Evolutionary conservation across 2,888 invertebrate species (phyloP).

Genomic region (Cacoxenus indagator): DNA sequence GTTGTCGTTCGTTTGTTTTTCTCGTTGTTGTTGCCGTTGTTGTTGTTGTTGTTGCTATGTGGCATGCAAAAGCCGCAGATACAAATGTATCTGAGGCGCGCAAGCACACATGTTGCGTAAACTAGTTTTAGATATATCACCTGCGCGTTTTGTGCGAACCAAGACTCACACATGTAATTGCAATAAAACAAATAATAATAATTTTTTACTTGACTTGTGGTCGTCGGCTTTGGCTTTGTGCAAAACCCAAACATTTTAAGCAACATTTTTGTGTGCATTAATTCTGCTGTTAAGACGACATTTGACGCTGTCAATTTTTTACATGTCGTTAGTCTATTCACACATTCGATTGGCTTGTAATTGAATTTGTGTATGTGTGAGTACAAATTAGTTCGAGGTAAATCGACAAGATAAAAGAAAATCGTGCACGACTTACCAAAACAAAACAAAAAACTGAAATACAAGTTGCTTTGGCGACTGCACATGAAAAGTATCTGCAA

Average conservation of each 20-base stretch:
- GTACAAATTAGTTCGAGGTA: no score
- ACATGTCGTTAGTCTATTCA: no score
- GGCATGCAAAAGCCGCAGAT: constrained; percentile 51
- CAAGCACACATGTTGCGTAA: constrained; percentile 57
- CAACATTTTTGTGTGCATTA: no score
- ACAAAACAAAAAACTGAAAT: background rate
- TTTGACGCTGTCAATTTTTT: no score
- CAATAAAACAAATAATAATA: background rate
- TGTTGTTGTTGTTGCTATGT: constrained; percentile 40
- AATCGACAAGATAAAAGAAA: no score
- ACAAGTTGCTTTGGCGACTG: background rate
- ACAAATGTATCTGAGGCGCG: constrained; percentile 17
- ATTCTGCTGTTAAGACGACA: no score
- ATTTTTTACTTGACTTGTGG: no score
- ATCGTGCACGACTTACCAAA: background rate
- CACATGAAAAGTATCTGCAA: background rate
- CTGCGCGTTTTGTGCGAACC: constrained; percentile 35
- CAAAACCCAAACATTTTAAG: no score
- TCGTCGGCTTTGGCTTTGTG: no score
- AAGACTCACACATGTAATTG: background rate
- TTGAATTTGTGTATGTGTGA: no score
- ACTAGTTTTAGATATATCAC: constrained; percentile 61
- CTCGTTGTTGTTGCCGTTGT: constrained; percentile 18
- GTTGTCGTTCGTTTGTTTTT: constrained; percentile 22
- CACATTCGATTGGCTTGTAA: no score